Base-by-base conservation (phyloP, 2,888 invertebrate genomes). In the Clostera curtula region DNA sequence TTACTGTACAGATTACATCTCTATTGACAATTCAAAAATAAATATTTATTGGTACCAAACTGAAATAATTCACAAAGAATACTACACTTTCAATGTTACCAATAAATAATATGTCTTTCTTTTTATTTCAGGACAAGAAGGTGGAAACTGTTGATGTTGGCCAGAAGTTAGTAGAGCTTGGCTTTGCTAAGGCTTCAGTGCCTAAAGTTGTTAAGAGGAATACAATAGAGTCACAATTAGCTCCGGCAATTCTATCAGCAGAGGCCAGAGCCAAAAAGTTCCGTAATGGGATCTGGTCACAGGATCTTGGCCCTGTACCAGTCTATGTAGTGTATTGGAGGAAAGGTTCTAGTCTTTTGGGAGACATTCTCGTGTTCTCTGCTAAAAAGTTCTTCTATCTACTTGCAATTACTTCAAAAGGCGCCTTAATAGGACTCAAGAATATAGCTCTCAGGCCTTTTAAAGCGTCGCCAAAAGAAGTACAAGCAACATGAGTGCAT, bases 231-330 rank as follows among this genome's bases (percentile, higher is more conserved):
- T 71, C 74, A 34, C 57, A 72, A 52, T 39, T 80, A 27, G 79
- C 74, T 3, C 73, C 75, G 4, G 57, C 41, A 1, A 47, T 85
- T 13, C 34, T 80, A 19, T 68, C 68, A 24, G 84, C 85, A 2
- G 77, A 85, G 40, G 57, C 60, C n/a, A 54, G 42, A 9, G 85
- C 85, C 4, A 77, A 70, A 31, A 65, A 49, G 18, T 65, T 56
- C 27, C 59, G 84, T 5, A 72, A 75, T 40, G 85, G 85, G 3
- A 64, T 83, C 23, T 85, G 85, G 85, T 74, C 70, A 3, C 76
- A 85, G 4, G 50, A 41, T n/a, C 63, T 83, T 2, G 80, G 82
- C 5, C 80, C 80, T 2, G 32, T 77, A 12, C 83, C 83, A 1
- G 2, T 53, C 1, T 76, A 82, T 43, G 43, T 74, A 5, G 44